These are phyloP conservation scores for Sarcophaga peregrina DNA, from an alignment of 1,140 invertebrate species.

Conservation along the genomic window DNA sequence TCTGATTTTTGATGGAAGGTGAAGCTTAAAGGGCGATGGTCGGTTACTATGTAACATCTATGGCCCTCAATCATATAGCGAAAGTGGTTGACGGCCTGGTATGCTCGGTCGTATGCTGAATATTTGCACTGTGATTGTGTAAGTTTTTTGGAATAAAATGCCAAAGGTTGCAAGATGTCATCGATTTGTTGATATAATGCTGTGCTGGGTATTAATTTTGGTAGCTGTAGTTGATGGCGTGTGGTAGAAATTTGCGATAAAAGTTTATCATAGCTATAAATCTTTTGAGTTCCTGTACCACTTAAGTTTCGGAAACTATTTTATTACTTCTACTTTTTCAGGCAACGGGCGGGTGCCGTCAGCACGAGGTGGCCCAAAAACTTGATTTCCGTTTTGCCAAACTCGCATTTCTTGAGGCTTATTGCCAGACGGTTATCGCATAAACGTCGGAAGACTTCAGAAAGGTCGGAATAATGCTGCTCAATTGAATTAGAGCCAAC, in stretches of 20 bases:
- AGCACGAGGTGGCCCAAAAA: background rate
- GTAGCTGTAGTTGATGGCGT: background rate
- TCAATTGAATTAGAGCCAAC: background rate
- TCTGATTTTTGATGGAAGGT: constrained; percentile 48
- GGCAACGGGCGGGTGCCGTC: background rate
- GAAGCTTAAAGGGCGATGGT: constrained; percentile 66
- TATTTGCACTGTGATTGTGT: constrained; percentile 49
- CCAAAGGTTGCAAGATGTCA: constrained; percentile 51
- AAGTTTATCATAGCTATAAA: background rate
- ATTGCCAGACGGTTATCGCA: background rate
- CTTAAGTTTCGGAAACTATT: background rate
- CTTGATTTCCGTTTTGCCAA: background rate
- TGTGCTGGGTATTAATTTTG: constrained; percentile 44
- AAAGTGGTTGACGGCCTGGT: constrained; percentile 57
- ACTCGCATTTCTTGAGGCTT: background rate
- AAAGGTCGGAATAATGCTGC: background rate
- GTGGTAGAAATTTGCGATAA: background rate
- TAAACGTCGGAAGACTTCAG: background rate
- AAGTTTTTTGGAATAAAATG: constrained; percentile 54
- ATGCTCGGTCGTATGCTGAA: constrained; percentile 65
- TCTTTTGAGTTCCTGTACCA: background rate
- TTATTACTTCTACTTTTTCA: background rate
- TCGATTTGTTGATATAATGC: constrained; percentile 45
- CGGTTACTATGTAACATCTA: constrained; percentile 59
- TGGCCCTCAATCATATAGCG: constrained; percentile 56